phyloP scores from a whole-genome alignment of 2,797 vertebrate species.

The Scolopax bukidnonensis region DNA sequence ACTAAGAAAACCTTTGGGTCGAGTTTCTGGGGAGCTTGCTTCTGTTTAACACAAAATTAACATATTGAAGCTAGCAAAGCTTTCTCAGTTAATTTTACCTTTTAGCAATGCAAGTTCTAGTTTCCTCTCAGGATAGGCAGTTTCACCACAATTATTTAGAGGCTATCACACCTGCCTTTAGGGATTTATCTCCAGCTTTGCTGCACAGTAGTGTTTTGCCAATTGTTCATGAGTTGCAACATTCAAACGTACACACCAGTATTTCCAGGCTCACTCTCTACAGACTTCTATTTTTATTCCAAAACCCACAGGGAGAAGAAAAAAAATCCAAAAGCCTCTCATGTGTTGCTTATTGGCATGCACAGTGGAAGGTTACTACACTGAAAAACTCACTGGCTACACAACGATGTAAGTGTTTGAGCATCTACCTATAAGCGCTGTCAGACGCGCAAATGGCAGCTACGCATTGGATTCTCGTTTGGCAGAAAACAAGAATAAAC shows the following conservation, averaged over 20 bases:
- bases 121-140: neutral
- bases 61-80: neutral
- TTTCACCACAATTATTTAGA: neutral
- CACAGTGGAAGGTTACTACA: neutral
- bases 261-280: neutral
- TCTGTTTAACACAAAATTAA: neutral
- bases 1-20: neutral
- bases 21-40: neutral
- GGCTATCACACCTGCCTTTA: neutral
- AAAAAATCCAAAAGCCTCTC: neutral
- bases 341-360: neutral
- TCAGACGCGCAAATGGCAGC: neutral
- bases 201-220: neutral
- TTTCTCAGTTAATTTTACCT: neutral
- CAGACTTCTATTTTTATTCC: neutral
- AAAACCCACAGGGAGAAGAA: neutral
- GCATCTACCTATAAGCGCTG: neutral
- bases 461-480: neutral
- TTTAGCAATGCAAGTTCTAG: neutral
- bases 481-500: neutral
- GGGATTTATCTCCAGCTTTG: neutral
- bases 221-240: neutral
- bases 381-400: neutral
- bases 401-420: neutral
- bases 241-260: rapidly evolving